Conservation (phyloP, 2,888 invertebrate species). For the Leptinotarsa juncta region DNA sequence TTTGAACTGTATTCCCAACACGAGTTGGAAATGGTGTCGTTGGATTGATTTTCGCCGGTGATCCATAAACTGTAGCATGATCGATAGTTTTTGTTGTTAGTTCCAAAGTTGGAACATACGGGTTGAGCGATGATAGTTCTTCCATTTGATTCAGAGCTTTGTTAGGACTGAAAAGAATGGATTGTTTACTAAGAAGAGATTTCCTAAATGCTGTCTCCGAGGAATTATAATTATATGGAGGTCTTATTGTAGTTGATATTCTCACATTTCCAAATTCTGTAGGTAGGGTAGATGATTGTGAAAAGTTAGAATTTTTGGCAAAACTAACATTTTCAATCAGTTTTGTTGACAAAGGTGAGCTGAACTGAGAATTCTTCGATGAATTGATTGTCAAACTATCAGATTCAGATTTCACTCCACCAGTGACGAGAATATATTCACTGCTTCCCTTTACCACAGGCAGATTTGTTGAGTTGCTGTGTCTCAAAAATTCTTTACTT, state of each 20-base stretch:
- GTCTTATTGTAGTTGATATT: neutral
- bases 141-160: neutral
- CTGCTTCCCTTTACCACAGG: neutral
- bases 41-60: slow-evolving; percentile 52
- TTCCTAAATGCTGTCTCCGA: neutral
- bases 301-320: neutral
- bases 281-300: neutral
- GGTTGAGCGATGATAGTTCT: neutral
- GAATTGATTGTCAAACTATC: neutral
- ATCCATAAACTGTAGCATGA: slow-evolving; percentile 64
- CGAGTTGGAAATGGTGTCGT: slow-evolving; percentile 49
- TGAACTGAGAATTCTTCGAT: neutral
- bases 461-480: neutral
- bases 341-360: neutral
- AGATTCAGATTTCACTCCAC: neutral
- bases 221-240: neutral
- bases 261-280: neutral
- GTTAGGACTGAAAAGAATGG: neutral
- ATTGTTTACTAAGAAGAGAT: neutral
- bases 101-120: neutral
- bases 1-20: slow-evolving; percentile 41
- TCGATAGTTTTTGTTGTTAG: slow-evolving; percentile 62
- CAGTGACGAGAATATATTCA: neutral
- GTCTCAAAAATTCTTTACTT: neutral
- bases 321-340: neutral